Evolutionary conservation across 2,113 vertebrate genomes (phyloP).

Genomic region (Calidris pugnax): DNA sequence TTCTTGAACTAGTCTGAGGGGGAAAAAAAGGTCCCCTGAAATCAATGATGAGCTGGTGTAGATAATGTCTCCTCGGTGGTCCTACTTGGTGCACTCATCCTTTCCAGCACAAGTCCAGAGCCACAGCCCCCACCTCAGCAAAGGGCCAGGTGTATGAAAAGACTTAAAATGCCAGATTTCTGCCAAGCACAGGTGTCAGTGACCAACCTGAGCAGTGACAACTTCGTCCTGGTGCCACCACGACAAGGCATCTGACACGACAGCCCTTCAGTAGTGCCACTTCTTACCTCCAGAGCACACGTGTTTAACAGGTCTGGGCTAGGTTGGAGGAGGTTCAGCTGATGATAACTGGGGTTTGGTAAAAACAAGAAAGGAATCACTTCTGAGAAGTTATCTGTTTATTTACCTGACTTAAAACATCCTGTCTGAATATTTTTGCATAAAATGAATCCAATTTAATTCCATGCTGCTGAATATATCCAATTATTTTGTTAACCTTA

Average conservation of each 20-base stretch:
- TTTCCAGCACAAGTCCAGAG: not conserved
- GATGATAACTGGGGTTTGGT: not conserved
- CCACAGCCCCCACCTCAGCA: not conserved
- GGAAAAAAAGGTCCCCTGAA: not conserved
- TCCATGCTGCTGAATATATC: slow-evolving; percentile 35
- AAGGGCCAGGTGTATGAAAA: too few species aligned
- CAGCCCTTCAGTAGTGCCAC: not conserved
- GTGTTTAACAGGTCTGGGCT: not conserved
- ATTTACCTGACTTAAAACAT: not conserved
- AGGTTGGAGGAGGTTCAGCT: not conserved
- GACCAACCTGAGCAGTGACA: not conserved
- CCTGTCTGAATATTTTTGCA: slow-evolving; percentile 9
- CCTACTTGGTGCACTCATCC: not conserved
- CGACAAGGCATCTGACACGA: not conserved
- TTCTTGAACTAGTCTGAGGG: not conserved
- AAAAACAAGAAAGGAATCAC: not conserved
- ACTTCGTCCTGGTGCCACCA: not conserved
- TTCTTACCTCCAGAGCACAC: not conserved
- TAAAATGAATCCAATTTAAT: slow-evolving; percentile 52
- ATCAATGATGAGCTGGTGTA: not conserved
- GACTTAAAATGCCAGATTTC: not conserved
- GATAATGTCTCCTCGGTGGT: not conserved
- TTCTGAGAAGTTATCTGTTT: not conserved
- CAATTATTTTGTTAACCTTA: slow-evolving; percentile 34
- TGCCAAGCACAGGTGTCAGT: not conserved